phyloP scores from a whole-genome alignment of 1,140 invertebrate genomes.

The Acarapis woodi region DNA sequence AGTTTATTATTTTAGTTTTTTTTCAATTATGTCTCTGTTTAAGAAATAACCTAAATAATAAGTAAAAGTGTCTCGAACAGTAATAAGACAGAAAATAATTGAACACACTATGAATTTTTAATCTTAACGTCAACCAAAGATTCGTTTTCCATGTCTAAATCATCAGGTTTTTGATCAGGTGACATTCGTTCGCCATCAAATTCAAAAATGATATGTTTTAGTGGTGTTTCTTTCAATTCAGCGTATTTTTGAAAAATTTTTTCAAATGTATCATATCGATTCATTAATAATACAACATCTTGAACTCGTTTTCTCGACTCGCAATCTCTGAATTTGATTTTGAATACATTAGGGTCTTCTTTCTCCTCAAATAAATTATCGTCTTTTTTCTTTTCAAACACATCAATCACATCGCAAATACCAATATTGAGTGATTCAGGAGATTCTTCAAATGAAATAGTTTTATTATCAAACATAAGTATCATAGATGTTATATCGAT shows the following conservation, averaged over 20 bases:
- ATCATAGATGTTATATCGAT: no score
- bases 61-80: not conserved
- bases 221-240: slow-evolving; percentile 6
- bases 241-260: slow-evolving; percentile 14
- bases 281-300: not conserved
- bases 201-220: slow-evolving; percentile 13
- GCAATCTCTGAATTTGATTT: not conserved
- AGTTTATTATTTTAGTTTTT: not conserved
- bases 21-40: not conserved
- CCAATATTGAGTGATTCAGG: not conserved
- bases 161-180: slow-evolving; percentile 12
- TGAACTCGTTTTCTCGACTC: not conserved
- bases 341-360: not conserved
- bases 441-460: not conserved
- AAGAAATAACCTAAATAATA: not conserved
- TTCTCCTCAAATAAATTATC: not conserved
- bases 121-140: slow-evolving; percentile 19
- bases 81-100: not conserved
- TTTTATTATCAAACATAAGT: not conserved
- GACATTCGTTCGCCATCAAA: slow-evolving; percentile 16
- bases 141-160: slow-evolving; percentile 16
- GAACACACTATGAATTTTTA: slow-evolving; percentile 15
- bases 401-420: not conserved
- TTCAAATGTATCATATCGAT: not conserved
- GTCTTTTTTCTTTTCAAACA: not conserved